Percentiles rank a stretch among this genome's conserved stretches.
Conservation (phyloP, 1,140 invertebrate species). For the Drosophila sulfurigaster region DNA sequence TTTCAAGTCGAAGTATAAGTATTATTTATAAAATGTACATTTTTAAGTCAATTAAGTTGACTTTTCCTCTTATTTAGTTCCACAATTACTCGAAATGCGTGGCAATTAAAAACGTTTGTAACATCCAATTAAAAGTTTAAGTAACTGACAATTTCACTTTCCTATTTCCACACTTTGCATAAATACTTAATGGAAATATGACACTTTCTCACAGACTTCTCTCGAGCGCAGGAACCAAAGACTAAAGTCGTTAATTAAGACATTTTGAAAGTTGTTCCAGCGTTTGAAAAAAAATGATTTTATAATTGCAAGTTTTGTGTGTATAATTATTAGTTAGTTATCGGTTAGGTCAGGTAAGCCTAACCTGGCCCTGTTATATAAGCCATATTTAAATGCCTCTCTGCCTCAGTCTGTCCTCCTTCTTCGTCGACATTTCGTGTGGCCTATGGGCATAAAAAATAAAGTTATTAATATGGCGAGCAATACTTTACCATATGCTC, state of each 20-base stretch:
- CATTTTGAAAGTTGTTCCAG: slow-evolving; percentile 69
- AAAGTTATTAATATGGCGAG: slow-evolving; percentile 68
- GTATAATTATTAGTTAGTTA: slow-evolving; percentile 79
- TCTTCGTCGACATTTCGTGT: slow-evolving; percentile 42
- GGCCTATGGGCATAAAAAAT: slow-evolving; percentile 69
- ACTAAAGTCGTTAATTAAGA: slow-evolving; percentile 63
- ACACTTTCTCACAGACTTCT: slow-evolving; percentile 73
- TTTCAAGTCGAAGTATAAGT: no score
- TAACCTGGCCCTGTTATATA: slow-evolving; percentile 60
- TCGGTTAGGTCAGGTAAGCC: slow-evolving; percentile 75
- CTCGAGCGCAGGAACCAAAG: neutral
- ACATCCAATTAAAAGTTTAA: slow-evolving; percentile 45
- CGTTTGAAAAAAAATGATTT: slow-evolving; percentile 60
- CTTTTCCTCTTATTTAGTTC: no score
- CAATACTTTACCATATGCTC: slow-evolving; percentile 30
- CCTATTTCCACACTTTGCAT: slow-evolving; percentile 21
- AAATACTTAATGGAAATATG: slow-evolving; percentile 69
- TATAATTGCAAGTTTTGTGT: slow-evolving; percentile 71
- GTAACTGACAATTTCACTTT: slow-evolving; percentile 23
- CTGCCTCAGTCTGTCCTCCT: slow-evolving; percentile 28
- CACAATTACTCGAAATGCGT: neutral
- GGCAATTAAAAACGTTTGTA: slow-evolving; percentile 19
- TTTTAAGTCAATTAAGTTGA: no score
- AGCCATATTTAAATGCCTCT: slow-evolving; percentile 69
- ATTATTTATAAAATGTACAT: no score